Evolutionary conservation across 2,888 invertebrate species (phyloP).

Genomic region (Lycophotia porphyrea): DNA sequence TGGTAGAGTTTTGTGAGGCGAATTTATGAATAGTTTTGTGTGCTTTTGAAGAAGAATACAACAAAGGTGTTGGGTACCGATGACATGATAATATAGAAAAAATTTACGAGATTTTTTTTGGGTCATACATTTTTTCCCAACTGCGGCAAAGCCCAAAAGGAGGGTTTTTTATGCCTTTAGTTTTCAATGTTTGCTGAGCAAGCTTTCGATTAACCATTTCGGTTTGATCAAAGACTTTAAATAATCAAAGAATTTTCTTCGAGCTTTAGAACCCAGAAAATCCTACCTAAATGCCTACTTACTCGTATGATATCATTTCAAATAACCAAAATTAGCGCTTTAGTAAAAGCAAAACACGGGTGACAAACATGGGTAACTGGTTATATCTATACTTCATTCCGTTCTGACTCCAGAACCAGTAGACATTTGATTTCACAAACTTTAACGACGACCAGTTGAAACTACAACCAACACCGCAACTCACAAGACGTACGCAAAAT

Average conservation of each 20-base stretch:
- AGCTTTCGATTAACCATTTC: background rate
- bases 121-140: background rate
- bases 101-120: no score
- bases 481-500: constrained; percentile 10
- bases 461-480: constrained; percentile 1
- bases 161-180: no score
- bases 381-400: background rate
- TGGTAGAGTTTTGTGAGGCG: background rate
- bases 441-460: background rate
- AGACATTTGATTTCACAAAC: background rate
- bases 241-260: background rate
- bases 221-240: background rate
- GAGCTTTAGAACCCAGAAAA: no score
- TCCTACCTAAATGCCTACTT: no score
- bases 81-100: background rate
- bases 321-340: no score
- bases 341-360: no score
- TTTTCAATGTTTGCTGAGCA: background rate
- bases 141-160: no score
- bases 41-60: background rate
- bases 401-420: no score
- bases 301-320: no score
- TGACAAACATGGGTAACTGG: background rate
- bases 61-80: background rate
- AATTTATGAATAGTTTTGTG: background rate